Conservation (phyloP, 2,888 invertebrate species). For the Leptothorax acervorum region DNA sequence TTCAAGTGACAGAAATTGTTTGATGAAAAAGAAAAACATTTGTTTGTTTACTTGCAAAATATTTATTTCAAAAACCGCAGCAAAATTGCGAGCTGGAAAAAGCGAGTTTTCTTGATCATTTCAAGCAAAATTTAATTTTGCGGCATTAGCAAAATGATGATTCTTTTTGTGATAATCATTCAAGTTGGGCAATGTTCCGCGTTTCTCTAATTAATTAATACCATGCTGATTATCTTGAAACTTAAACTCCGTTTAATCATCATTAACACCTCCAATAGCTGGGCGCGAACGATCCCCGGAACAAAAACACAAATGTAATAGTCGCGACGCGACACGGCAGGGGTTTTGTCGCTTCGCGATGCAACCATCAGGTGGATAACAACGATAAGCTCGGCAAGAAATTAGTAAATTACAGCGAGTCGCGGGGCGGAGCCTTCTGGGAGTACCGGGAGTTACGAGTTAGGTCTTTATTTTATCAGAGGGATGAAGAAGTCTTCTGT, state of each 20-base stretch:
- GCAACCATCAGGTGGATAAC: constrained; percentile 27
- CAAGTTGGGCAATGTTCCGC: not conserved
- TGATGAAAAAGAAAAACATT: not conserved
- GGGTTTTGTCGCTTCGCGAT: constrained; percentile 14
- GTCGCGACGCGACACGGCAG: not conserved
- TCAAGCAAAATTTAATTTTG: constrained; percentile 7
- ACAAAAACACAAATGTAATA: constrained; percentile 14
- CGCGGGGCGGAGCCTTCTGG: not conserved
- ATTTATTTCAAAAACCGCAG: not conserved
- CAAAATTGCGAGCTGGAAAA: not conserved
- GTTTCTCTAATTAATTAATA: constrained; percentile 48
- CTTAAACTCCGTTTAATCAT: constrained; percentile 47
- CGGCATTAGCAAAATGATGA: not conserved
- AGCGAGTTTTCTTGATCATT: not conserved
- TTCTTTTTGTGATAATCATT: not conserved
- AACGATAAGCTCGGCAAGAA: constrained; percentile 38
- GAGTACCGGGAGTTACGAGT: constrained; percentile 9
- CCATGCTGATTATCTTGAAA: constrained; percentile 28
- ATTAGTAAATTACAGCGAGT: constrained; percentile 55
- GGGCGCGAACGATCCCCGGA: constrained; percentile 7
- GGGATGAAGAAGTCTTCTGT: not conserved
- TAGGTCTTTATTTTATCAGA: not conserved
- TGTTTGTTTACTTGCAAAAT: constrained; percentile 25
- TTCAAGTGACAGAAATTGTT: not conserved
- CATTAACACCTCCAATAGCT: constrained; percentile 36